Conservation (phyloP, 30 jellyfish, hydroid and myxozoan species). For the Pseudorhiza aurosa region DNA sequence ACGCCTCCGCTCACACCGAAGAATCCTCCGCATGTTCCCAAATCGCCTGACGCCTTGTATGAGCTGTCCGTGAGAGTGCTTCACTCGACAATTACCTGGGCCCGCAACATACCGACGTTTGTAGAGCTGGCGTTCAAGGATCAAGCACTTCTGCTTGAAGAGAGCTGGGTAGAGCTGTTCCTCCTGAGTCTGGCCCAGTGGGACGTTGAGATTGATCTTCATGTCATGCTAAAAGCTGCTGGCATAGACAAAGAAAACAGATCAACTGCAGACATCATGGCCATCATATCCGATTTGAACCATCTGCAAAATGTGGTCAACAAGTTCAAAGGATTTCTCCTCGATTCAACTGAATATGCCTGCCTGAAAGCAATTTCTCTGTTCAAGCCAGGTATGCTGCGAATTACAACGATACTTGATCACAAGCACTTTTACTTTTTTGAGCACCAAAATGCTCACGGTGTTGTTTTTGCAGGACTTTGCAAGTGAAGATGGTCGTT, state of each 20-base stretch:
- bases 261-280: slow-evolving; percentile 49
- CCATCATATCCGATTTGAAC: slow-evolving; percentile 53
- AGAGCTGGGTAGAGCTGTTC: slow-evolving; percentile 87
- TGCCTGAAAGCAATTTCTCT: slow-evolving; percentile 81
- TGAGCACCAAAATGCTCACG: too few species aligned
- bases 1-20: slow-evolving; percentile 73
- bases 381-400: slow-evolving; percentile 80
- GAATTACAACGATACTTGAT: too few species aligned
- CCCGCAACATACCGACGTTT: slow-evolving; percentile 85
- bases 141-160: slow-evolving; percentile 77
- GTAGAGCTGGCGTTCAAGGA: slow-evolving; percentile 84
- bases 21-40: slow-evolving; percentile 69
- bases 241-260: slow-evolving; percentile 50
- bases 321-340: slow-evolving; percentile 49
- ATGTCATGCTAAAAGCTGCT: slow-evolving; percentile 56
- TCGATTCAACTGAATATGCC: slow-evolving; percentile 83
- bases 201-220: slow-evolving; percentile 69
- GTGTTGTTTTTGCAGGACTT: too few species aligned
- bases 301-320: slow-evolving; percentile 66
- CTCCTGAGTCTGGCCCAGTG: slow-evolving; percentile 75
- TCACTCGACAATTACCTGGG: slow-evolving; percentile 81
- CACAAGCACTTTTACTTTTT: too few species aligned
- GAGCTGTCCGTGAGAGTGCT: slow-evolving; percentile 66
- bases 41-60: slow-evolving; percentile 74
- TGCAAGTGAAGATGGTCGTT: too few species aligned